Evolutionary conservation across 2,797 vertebrate genomes (phyloP).

Genomic region (Pachyuromys duprasi): DNA sequence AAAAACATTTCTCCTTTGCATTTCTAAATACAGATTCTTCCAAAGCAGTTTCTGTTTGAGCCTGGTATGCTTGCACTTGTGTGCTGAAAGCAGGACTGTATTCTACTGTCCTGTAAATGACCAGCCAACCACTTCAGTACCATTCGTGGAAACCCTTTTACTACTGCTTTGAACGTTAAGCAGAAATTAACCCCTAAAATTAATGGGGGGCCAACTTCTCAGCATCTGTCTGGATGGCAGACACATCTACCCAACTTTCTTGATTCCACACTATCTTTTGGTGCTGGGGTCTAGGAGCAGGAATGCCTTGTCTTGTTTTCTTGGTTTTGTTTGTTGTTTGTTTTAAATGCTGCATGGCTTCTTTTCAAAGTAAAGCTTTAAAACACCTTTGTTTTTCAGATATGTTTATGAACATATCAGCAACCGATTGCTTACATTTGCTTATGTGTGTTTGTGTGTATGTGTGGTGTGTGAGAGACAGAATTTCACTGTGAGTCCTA

Average conservation of each 20-base stretch:
- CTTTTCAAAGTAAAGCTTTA: background rate
- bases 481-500: background rate
- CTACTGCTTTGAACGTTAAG: background rate
- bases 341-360: background rate
- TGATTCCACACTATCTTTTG: background rate
- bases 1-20: background rate
- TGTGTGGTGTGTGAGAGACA: no score
- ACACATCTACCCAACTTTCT: background rate
- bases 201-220: background rate
- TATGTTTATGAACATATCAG: background rate
- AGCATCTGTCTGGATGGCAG: background rate
- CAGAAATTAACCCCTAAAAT: background rate
- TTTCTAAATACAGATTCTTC: background rate
- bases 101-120: background rate
- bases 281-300: background rate
- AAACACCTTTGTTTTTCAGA: background rate
- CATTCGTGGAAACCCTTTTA: background rate
- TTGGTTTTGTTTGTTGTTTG: background rate
- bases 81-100: no score
- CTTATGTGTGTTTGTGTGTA: no score
- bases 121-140: accelerated
- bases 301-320: background rate
- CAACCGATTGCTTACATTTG: no score
- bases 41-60: background rate
- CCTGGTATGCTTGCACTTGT: background rate